Evolutionary conservation across 2,113 vertebrate species (phyloP).

Genomic region (Pomatostomus ruficeps): DNA sequence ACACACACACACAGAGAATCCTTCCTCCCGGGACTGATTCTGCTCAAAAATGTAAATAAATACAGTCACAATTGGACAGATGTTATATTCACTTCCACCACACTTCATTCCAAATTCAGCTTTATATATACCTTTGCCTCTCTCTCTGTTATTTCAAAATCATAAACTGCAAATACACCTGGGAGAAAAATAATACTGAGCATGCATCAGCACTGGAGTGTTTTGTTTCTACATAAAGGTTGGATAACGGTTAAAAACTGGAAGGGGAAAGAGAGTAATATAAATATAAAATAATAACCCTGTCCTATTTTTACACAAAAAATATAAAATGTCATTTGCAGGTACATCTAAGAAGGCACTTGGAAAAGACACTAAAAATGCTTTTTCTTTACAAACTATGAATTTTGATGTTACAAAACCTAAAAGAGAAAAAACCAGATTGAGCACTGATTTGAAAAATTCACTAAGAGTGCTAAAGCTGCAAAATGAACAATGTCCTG

Average conservation of each 20-base stretch:
- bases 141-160: background rate
- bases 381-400: background rate
- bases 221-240: background rate
- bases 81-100: conserved; percentile 4
- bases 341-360: background rate
- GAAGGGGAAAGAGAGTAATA: background rate
- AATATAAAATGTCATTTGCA: background rate
- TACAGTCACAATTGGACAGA: conserved; percentile 6
- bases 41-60: conserved; percentile 27
- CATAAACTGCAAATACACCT: background rate
- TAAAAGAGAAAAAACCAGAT: background rate
- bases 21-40: background rate
- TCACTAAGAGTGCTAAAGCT: background rate
- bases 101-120: conserved; percentile 22
- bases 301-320: background rate
- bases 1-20: background rate
- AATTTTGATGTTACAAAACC: background rate
- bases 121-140: background rate
- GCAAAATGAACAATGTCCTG: background rate
- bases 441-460: background rate
- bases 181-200: conserved; percentile 6
- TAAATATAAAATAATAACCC: background rate
- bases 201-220: background rate
- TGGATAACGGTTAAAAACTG: background rate
- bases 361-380: background rate